Base-by-base conservation (phyloP, 1,140 invertebrate species). In the Hylyphantes graminicola region DNA sequence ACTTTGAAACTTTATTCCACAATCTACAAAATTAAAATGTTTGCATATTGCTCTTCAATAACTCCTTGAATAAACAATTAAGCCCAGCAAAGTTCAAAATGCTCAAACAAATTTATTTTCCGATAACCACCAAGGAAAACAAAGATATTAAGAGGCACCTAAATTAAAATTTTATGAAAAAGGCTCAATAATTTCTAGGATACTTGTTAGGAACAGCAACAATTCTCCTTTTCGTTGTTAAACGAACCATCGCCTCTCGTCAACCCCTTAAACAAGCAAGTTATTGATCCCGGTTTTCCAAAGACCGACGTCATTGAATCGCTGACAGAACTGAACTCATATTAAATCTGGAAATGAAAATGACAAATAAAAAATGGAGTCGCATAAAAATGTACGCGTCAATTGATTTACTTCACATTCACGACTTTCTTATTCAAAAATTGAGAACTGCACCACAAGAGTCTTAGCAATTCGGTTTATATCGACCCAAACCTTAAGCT, bases 331-430 rank as follows among this genome's bases (percentile, higher is more conserved):
- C 15, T 13, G 53, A 70, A 50, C 10, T 15, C 77, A 80, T 80
- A 80, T 70, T 68, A 70, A 80, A 59, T 70, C 53, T 55, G 11
- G 9, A 8, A 63, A 70, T 13, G 15, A 76, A 61, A 50, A n/a
- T 0, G 11, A 59, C 15, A 13, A 17, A 13, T 51, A 48, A 76
- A 64, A 63, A 74, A 51, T 53, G 51, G n/a, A 21, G 13, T 13
- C 59, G 54, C 4, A 55, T 55, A 73, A 55, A 74, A 73, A 76
- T 76, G 68, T 70, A 70, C 57, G 77, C 53, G 59, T 12, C 77
- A 80, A 80, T 80, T 80, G 77, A 80, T 80, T 80, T 80, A 80
- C 53, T 80, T 80, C 54, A 15, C 13, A 68, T 80, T 57, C 64
- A 68, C 19, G 63, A 70, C 67, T 64, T 76, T 76, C 57, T 51